Base-by-base conservation (phyloP, 2,888 invertebrate genomes). In the Lacanobia wlatinum region DNA sequence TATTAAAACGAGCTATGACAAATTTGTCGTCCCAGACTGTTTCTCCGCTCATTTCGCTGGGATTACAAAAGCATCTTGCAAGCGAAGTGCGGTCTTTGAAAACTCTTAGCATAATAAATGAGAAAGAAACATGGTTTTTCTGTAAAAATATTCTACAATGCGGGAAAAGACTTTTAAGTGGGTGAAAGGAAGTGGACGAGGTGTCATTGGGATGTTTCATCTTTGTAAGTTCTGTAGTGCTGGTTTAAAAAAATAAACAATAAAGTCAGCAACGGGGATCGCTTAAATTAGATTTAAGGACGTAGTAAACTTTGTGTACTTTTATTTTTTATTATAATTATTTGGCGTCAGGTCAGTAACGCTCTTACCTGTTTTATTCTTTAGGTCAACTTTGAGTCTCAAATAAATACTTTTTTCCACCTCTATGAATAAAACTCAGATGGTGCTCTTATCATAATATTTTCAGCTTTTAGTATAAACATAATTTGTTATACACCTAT, bases 31-130 rank as follows among this genome's bases (percentile, higher is more conserved):
- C 61, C 53, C 71, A 77, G 59, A 68, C 61, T 80, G 73, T 80
- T 82, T 69, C 62, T 21, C 8, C 48, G 64, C 62, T 84, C 68
- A 76, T 83, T 84, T 84, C 34, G 23, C 53, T 40, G 59, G 63
- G 67, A 84, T 82, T 80, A 77, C 72, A 83, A 80, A 80, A 82
- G 62, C 83, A 77, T 80, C 66, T 79, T 72, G 66, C 65, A 56
- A 70, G 73, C 73, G 65, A 83, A 82, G 71, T 80, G 77, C 61
- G 71, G 69, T 71, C 74, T 76, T 83, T 82, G 71, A 80, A 73
- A 77, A 84, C 71, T 84, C 74, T 73, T 23, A 43, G 75, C 64
- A 75, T 77, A 80, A 84, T 80, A 82, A 73, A 84, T 73, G 74
- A 58, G 79, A 71, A 68, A 65, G 76, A 79, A 76, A 77, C 73